These are phyloP conservation scores for Seira ritae DNA, from an alignment of 2,888 invertebrate species.

Conservation along the genomic window DNA sequence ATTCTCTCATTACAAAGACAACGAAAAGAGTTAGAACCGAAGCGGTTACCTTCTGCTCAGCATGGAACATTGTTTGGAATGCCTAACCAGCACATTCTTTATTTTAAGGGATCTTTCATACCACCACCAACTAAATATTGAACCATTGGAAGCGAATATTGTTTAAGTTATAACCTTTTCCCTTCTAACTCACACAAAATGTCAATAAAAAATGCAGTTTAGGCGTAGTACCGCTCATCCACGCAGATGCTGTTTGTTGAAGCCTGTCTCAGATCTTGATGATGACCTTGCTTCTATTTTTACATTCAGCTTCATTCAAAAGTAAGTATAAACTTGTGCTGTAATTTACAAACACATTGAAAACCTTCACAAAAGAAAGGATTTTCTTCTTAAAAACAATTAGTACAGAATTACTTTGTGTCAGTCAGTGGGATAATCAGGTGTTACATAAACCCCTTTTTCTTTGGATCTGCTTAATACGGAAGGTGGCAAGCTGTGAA, in stretches of 20 bases:
- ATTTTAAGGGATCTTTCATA: not conserved
- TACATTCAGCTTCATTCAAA: conserved; percentile 24
- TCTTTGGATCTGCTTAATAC: conserved; percentile 16
- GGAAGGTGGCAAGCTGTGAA: conserved; percentile 31
- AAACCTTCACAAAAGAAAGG: not conserved
- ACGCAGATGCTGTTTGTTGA: conserved; percentile 14
- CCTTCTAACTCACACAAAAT: conserved; percentile 5
- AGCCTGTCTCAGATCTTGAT: not conserved
- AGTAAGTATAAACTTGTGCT: not conserved
- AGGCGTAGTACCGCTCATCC: conserved; percentile 22
- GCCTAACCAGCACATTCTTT: not conserved
- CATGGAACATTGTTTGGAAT: conserved; percentile 11
- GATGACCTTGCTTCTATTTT: conserved; percentile 52
- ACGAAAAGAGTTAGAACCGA: conserved; percentile 27
- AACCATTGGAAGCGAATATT: not conserved
- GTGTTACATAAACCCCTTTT: conserved; percentile 15
- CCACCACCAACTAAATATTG: not conserved
- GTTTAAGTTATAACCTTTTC: not conserved
- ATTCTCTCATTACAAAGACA: conserved; percentile 56
- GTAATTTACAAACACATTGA: not conserved
- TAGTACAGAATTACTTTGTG: conserved; percentile 24
- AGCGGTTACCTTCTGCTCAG: conserved; percentile 33
- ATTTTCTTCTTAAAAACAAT: conserved; percentile 25
- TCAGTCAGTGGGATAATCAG: not conserved
- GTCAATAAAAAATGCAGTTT: conserved; percentile 33